Conservation (phyloP, 2,888 invertebrate species). For the Sussaba pulchella region DNA sequence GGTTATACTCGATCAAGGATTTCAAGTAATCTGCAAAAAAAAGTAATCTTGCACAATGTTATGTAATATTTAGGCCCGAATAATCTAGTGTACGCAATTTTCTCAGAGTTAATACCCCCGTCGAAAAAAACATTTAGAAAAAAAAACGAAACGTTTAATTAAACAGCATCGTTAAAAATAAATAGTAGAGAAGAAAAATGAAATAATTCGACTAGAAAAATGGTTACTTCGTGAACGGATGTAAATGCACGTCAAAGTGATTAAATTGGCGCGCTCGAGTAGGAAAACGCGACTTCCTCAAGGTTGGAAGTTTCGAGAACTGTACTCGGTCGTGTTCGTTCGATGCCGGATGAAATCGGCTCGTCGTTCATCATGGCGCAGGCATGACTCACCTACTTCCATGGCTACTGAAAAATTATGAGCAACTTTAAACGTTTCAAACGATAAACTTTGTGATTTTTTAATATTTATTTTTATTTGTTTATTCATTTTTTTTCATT, state of each 20-base stretch:
- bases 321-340: slow-evolving; percentile 46
- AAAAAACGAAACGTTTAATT: slow-evolving; percentile 32
- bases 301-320: slow-evolving; percentile 46
- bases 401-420: slow-evolving; percentile 30
- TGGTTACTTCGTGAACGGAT: no score
- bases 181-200: no score
- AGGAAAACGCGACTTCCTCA: slow-evolving; percentile 18
- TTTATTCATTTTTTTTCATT: slow-evolving; percentile 10
- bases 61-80: no score
- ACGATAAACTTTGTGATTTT: slow-evolving; percentile 33
- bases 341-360: slow-evolving; percentile 40
- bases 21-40: no score
- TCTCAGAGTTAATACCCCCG: no score
- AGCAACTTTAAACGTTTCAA: slow-evolving; percentile 7
- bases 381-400: slow-evolving; percentile 44
- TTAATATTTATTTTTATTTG: slow-evolving; percentile 4
- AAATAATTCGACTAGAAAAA: no score
- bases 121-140: no score
- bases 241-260: slow-evolving; percentile 12
- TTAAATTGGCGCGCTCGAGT: slow-evolving; percentile 16
- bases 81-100: no score
- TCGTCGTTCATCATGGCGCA: slow-evolving; percentile 43
- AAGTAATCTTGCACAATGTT: no score
- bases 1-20: no score
- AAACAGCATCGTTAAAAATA: slow-evolving; percentile 13